Base-by-base conservation (phyloP, 2,888 invertebrate species). In the Cheilosia pagana region DNA sequence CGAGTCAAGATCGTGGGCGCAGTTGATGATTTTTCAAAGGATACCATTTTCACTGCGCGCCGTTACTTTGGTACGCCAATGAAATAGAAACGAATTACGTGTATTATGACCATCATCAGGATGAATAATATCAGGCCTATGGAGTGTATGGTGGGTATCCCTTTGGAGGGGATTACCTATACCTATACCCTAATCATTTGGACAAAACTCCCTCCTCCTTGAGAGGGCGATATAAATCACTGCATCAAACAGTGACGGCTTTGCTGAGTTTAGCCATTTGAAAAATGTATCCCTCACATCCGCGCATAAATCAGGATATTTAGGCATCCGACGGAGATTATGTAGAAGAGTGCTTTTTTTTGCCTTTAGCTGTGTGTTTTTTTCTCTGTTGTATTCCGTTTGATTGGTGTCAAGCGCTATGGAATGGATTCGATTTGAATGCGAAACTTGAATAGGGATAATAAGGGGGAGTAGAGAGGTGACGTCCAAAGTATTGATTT, bases 221-320 rank as follows among this genome's bases (percentile, higher is more conserved):
- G 35, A 67, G 45, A 45, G 48, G 59, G 45, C 25, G 39, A 50
- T 67, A 79, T 79, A 79, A 79, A 74, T 74, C 72, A 79, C 74
- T 74, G 79, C 79, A 72, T 79, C 79, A 72, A 74, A 35, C 53
- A 79, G 72, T 79, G 72, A 74, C 72, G 60, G 78, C 55, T 57
- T 14, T 62, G 53, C 68, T 48, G 62, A 77, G 62, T 70, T 35
- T 48, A 39, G 60, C 25, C 55, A 77, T 70, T 71, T 78, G 79
- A 79, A 62, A 79, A 60, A 79, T 74, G 31, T 74, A 60, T 67
- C 28, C 72, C 43, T 72, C 48, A 57, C 60, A 60, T 67, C 53
- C 53, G 74, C 59, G 72, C 60, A 79, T 79, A 72, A 79, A 79
- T 79, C 72, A 79, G 72, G 52, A 52, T 45, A 60, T 52, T 79